Conservation (phyloP, 2,113 vertebrate genomes). For the Haplochromis burtoni region DNA sequence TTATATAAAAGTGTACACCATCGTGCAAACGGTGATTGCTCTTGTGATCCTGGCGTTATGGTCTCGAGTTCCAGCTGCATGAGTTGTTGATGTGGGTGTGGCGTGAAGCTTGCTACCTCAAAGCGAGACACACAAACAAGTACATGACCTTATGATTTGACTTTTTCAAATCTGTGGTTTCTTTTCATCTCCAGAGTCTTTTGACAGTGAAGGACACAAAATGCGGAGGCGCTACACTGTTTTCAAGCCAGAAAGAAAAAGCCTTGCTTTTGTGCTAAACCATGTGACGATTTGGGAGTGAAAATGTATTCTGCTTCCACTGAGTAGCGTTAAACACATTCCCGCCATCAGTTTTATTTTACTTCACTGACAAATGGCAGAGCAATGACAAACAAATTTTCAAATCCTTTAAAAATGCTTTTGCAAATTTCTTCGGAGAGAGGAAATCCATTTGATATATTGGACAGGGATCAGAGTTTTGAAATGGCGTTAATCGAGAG, state of each 20-base stretch:
- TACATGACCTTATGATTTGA: slow-evolving; percentile 17
- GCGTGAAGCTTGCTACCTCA: slow-evolving; percentile 14
- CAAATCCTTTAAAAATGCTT: background rate
- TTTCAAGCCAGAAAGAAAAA: background rate
- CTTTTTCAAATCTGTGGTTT: background rate
- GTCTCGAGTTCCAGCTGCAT: slow-evolving; percentile 2
- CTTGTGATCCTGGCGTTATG: background rate
- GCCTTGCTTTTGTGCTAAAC: background rate
- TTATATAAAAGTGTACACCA: background rate
- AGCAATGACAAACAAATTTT: background rate
- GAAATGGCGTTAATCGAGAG: background rate
- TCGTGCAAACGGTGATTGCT: background rate
- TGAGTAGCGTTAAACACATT: background rate
- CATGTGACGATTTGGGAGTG: background rate
- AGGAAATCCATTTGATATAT: background rate
- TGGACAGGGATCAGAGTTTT: background rate
- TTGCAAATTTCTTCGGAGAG: background rate
- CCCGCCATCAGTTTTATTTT: background rate
- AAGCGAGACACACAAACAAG: slow-evolving; percentile 12
- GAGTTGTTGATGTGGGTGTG: background rate
- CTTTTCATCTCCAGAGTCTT: slow-evolving; percentile 19
- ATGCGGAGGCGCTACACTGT: background rate
- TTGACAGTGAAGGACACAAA: background rate
- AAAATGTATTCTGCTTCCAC: background rate
- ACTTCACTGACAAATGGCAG: background rate